Evolutionary conservation across 2,797 vertebrate genomes (phyloP).

Genomic region (Spinus pinus): DNA sequence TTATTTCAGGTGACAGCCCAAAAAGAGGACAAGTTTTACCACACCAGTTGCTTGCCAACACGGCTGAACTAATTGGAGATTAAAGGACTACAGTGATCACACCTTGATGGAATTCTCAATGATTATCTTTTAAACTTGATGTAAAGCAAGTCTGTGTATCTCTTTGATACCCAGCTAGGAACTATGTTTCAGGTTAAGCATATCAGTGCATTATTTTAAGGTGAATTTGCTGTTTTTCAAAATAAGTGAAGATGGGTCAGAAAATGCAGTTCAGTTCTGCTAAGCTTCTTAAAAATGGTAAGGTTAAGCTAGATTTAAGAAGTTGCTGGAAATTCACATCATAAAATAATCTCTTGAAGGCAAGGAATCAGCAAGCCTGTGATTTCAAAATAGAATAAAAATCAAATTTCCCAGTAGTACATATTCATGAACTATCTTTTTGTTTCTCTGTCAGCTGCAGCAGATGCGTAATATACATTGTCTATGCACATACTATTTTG

Average conservation of each 20-base stretch:
- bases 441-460: slow-evolving; percentile 45
- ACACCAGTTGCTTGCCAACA: neutral
- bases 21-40: neutral
- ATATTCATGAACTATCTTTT: slow-evolving; percentile 59
- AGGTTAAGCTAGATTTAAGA: neutral
- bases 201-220: neutral
- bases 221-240: neutral
- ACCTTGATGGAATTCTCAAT: neutral
- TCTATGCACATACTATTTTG: slow-evolving; percentile 18
- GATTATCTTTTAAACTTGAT: neutral
- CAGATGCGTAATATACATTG: neutral
- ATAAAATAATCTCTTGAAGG: neutral
- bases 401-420: slow-evolving; percentile 6
- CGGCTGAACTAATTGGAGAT: accelerated
- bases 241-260: neutral
- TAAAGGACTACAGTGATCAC: neutral
- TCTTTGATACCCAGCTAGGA: neutral
- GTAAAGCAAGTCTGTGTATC: neutral
- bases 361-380: slow-evolving; percentile 11
- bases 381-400: slow-evolving; percentile 47
- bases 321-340: neutral
- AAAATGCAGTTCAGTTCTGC: neutral
- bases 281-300: neutral
- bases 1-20: neutral
- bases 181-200: neutral